Base-by-base conservation (phyloP, 2,113 vertebrate species). In the Puffinus mauretanicus region DNA sequence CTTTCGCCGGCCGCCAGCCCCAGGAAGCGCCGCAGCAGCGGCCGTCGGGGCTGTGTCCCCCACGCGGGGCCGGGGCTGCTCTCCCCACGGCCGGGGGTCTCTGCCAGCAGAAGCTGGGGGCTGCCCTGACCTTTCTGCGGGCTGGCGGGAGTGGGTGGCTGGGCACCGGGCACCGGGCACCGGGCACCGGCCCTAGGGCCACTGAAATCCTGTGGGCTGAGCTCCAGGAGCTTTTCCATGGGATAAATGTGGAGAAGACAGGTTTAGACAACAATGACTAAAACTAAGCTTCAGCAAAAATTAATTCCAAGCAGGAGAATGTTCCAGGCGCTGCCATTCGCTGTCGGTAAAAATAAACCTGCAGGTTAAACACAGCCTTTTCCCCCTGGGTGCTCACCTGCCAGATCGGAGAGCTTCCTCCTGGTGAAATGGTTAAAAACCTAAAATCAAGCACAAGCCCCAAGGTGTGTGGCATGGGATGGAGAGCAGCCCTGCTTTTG, bases 301-400 rank as follows among this genome's bases (percentile, higher is more conserved):
- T 80, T 78, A 58, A 82, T 84, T 91, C 78, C 42, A 38, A 82
- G 73, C 81, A 92, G 77, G 54, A 44, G 81, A 94, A 92, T 44
- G 71, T 94, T 93, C 86, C 89, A 86, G 91, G 86, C 54, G 0
- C 65, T 91, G 86, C 90, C 34, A 10, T 94, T 96, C 11, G 42
- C 91, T 55, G 82, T 69, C 16, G 11, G 82, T 88, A 82, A 95
- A 95, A 95, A 97, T 95, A 95, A 95, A 94, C 78, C 73, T 7
- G 55, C 82, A 93, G 94, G 86, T 94, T 93, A 88, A 91, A 95
- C 87, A 78, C 70, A 46, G 71, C 84, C 75, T 87, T 69, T 92
- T 80, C 61, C 42, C 70, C 51, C 49, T 14, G 49, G 21, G 18
- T 18, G 60, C 82, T 93, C 84, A 60, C 3, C 10, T 89, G 93